Evolutionary conservation across 2,113 vertebrate species (phyloP), one percentile per base, ranked within the genome.

Genomic region (Alectura lathami): DNA sequence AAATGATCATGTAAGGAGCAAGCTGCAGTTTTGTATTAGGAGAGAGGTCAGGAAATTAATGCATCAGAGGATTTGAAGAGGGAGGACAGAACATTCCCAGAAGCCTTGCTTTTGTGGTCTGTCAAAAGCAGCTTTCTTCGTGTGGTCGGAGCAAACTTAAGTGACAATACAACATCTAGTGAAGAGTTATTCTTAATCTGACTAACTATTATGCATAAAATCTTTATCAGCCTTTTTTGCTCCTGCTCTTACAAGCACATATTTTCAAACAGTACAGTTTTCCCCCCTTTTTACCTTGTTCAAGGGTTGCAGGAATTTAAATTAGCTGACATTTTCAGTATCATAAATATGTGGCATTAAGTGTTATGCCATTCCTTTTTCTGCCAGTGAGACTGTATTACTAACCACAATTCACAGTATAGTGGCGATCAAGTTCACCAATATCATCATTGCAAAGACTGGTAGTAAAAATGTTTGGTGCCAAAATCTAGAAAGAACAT

Each of bases 41-140:
- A 91, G 56, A 62, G 70, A 93, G 73, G 91, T 89, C 62, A 83
- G 62, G 72, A 89, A 95, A 83, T 50, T 27, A 87, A 60, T 73
- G 60, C 21, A 45, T 85, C 1, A 4, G 17, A 42, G n/a, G 40
- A 77, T 88, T 72, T 82, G 32, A 81, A 87, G 62, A 76, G 63
- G 82, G 43, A 29, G 64, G 75, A 32, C 36, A 48, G 69, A 91
- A 77, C 9, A 54, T 18, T 91, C 63, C 68, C 50, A 48, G 53
- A 91, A 96, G 79, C 43, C 56, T 77, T 48, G 53, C 34, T 94
- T 74, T 81, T 75, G 57, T 79, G 69, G 18, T 66, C 29, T 76
- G 30, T 90, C 74, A 64, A 72, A 83, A 86, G 34, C 36, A 27
- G 68, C 90, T 95, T 92, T 95, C 74, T 88, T 95, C 5, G 3